Evolutionary conservation across 2,888 invertebrate species (phyloP), one percentile per base, ranked within the genome.

Genomic region (Orthonychiurus folsomi): DNA sequence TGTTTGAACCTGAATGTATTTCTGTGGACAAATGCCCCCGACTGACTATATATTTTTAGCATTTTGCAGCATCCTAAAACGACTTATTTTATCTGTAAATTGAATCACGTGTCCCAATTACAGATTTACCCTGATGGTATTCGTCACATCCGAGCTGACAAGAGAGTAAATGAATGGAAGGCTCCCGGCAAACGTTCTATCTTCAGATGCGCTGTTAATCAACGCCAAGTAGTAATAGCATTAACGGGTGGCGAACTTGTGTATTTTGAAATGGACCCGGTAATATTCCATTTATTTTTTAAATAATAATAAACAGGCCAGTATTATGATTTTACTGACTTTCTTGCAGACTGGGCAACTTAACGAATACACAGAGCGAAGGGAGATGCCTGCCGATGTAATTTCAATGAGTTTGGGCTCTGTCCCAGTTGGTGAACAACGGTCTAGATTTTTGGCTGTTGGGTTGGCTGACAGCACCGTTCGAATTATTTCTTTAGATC

Each of bases 261-360:
- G 53, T 99, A 97, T 80, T 99, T 99, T 77, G 97, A 99, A 82
- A 93, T 99, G 94, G 97, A 99, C 79, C 89, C 93, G 72, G 94
- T 95, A 84, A 86, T 89, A 82, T n/a, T n/a, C n/a, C n/a, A n/a
- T n/a, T 27, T n/a, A 20, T 23, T n/a, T 21, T 55, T n/a, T 60
- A 54, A 20, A 55, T 21, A 24, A 59, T 27, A 53, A 26, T 24
- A 20, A 37, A 9, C 21, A 27, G 23, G 23, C 55, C 47, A 56
- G 56, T 56, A 23, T 60, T 2, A 3, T 50, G 3, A 59, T 21
- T 25, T 50, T 59, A 12, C 37, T 61, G 69, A 53, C 69, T 73
- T 66, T 69, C 72, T 82, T 81, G 54, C 77, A 95, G 94, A 92
- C 93, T 71, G 97, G 97, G 1, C 94, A 96, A 78, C 80, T 99